Conservation (phyloP, 1,140 invertebrate genomes). For the Drosophila pseudoananassae region DNA sequence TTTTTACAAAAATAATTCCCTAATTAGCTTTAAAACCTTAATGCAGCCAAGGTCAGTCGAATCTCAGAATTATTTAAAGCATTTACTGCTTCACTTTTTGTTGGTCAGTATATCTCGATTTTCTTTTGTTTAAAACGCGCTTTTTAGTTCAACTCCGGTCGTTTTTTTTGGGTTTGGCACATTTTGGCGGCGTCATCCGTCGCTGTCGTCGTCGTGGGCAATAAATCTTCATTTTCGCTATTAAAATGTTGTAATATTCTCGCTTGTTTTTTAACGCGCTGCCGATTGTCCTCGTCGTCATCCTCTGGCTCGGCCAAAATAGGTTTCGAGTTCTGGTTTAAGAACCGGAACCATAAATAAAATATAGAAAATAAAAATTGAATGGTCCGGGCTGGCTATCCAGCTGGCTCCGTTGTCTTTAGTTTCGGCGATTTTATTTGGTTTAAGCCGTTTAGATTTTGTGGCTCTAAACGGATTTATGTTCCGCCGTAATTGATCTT, state of each 20-base stretch:
- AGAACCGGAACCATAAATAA: slow-evolving; percentile 61
- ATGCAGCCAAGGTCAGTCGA: neutral
- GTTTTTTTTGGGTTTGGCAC: slow-evolving; percentile 43
- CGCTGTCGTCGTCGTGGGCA: slow-evolving; percentile 57
- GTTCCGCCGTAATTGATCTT: slow-evolving; percentile 61
- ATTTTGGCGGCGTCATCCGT: slow-evolving; percentile 52
- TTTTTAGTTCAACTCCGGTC: slow-evolving; percentile 61
- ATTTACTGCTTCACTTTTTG: slow-evolving; percentile 16
- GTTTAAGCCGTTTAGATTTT: slow-evolving; percentile 48
- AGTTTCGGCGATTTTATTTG: slow-evolving; percentile 33
- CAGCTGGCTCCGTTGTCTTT: slow-evolving; percentile 14
- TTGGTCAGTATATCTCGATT: slow-evolving; percentile 31
- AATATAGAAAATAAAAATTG: slow-evolving; percentile 64
- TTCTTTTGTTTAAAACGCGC: slow-evolving; percentile 37
- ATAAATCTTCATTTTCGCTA: slow-evolving; percentile 81
- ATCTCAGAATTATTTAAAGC: neutral
- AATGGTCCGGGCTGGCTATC: slow-evolving; percentile 30
- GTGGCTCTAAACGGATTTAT: slow-evolving; percentile 68
- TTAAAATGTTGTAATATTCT: slow-evolving; percentile 82
- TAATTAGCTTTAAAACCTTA: neutral
- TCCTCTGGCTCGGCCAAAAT: slow-evolving; percentile 15
- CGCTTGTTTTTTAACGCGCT: slow-evolving; percentile 61
- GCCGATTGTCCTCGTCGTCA: slow-evolving; percentile 59
- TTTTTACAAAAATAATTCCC: neutral
- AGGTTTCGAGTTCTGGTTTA: slow-evolving; percentile 62